A percentile compares a stretch with the other conserved stretches of the same genome.
Conservation (phyloP, 2,888 invertebrate genomes). For the Dysmachus trigonus region DNA sequence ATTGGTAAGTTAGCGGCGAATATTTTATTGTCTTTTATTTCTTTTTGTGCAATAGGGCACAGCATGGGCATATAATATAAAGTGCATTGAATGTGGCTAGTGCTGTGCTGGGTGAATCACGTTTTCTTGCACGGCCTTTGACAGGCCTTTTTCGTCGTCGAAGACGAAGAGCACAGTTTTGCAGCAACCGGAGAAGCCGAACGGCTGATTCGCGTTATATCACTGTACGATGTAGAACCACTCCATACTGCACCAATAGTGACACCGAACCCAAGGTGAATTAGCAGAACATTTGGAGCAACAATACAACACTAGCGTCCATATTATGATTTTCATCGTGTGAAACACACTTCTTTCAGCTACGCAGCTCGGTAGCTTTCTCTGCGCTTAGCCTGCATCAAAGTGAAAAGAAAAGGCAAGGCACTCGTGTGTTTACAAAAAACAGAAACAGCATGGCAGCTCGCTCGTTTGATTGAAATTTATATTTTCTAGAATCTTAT, state of each 20-base stretch:
- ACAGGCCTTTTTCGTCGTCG: not conserved
- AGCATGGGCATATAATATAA: not conserved
- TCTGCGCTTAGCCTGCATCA: not conserved
- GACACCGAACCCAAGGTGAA: not conserved
- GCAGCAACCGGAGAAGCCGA: not conserved
- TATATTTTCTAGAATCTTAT: not conserved
- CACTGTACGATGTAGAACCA: not conserved
- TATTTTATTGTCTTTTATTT: not conserved
- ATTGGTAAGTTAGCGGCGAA: slow-evolving; percentile 71
- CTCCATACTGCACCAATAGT: not conserved
- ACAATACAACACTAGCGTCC: not conserved
- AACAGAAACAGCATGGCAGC: not conserved
- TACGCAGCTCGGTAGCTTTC: not conserved
- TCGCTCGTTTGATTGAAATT: not conserved
- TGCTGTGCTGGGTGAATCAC: slow-evolving; percentile 15
- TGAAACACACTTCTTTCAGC: not conserved
- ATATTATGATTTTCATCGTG: not conserved
- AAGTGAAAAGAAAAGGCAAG: not conserved
- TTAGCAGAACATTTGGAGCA: slow-evolving; percentile 9
- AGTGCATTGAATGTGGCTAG: not conserved
- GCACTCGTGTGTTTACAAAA: not conserved
- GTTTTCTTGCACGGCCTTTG: slow-evolving; percentile 24
- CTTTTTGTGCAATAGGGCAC: slow-evolving; percentile 12
- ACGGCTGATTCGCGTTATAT: not conserved
- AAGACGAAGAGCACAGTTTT: not conserved